Conservation (phyloP, 2,113 vertebrate genomes). For the Microtus oregoni region DNA sequence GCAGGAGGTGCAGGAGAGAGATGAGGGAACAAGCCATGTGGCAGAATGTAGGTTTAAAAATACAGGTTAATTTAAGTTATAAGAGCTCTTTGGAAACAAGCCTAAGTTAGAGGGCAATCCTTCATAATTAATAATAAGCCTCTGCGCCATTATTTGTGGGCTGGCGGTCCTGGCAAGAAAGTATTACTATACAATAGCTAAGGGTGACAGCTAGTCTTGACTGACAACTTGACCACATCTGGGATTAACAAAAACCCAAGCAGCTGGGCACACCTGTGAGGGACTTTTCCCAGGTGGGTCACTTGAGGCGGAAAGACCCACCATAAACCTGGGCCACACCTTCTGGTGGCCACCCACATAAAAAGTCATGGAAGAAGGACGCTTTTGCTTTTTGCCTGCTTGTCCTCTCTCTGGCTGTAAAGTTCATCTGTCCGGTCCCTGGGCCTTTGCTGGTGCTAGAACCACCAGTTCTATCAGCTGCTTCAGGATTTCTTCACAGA, state of each 20-base stretch:
- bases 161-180: too few species aligned
- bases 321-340: not conserved
- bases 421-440: not conserved
- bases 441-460: not conserved
- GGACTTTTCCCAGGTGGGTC: not conserved
- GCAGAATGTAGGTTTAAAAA: too few species aligned
- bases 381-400: not conserved
- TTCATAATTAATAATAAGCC: too few species aligned
- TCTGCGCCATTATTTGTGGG: too few species aligned
- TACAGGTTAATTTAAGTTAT: too few species aligned
- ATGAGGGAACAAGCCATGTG: too few species aligned
- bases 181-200: not conserved
- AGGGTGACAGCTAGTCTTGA: not conserved
- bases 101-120: too few species aligned
- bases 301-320: not conserved
- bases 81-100: too few species aligned
- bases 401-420: not conserved
- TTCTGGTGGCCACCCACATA: not conserved
- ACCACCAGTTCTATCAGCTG: too few species aligned
- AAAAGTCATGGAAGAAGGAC: not conserved
- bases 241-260: not conserved
- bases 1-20: too few species aligned
- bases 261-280: not conserved
- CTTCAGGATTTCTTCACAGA: not conserved
- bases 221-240: not conserved